Conservation (phyloP, 1,140 invertebrate species). For the Luehdorfia chinensis region DNA sequence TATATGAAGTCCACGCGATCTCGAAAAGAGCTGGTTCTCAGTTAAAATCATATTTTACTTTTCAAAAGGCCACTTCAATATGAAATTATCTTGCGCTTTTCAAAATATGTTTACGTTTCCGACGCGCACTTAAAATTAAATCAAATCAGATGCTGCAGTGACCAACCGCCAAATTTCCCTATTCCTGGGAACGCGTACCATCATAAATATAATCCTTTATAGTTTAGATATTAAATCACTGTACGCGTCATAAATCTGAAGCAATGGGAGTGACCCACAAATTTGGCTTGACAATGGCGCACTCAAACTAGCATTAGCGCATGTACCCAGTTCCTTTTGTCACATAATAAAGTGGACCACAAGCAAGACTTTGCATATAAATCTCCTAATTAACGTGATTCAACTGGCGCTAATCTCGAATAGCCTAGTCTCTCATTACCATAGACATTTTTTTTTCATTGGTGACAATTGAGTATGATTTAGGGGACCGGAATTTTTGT, state of each 20-base stretch:
- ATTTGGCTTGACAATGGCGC: constrained; percentile 50
- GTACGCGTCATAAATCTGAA: constrained; percentile 61
- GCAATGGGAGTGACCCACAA: constrained; percentile 68
- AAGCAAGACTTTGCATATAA: constrained; percentile 72
- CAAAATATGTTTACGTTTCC: too few species aligned
- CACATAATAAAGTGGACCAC: constrained; percentile 64
- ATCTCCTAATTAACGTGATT: constrained; percentile 71
- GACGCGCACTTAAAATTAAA: too few species aligned
- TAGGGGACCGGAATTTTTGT: constrained; percentile 44
- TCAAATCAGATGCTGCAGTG: not conserved
- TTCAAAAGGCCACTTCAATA: too few species aligned
- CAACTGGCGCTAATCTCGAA: constrained; percentile 58
- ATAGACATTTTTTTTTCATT: constrained; percentile 48
- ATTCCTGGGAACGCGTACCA: constrained; percentile 46
- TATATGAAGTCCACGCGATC: too few species aligned
- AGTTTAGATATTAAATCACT: constrained; percentile 63
- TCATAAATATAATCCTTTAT: constrained; percentile 67
- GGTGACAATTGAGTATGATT: constrained; percentile 63
- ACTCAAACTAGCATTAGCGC: constrained; percentile 53
- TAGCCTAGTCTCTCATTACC: constrained; percentile 52
- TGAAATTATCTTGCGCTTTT: too few species aligned
- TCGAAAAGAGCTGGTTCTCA: too few species aligned
- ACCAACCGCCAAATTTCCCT: constrained; percentile 43
- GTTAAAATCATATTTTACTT: too few species aligned
- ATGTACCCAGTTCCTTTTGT: constrained; percentile 51